These are phyloP conservation scores for Drosophila melanocephala DNA, from an alignment of 2,888 invertebrate genomes.

Conservation along the genomic window DNA sequence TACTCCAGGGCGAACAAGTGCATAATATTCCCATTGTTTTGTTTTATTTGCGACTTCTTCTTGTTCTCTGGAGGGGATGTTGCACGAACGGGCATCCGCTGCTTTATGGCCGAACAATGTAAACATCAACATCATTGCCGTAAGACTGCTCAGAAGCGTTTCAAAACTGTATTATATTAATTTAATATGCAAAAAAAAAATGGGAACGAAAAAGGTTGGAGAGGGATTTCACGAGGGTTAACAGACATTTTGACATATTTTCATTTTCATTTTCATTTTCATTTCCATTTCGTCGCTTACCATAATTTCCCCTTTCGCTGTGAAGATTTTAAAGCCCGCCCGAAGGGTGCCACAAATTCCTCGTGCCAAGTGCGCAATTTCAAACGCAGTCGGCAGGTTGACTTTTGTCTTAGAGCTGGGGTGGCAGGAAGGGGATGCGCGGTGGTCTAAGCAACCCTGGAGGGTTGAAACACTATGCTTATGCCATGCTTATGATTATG, in stretches of 20 bases:
- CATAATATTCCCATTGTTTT: constrained; percentile 85
- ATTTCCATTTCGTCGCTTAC: constrained; percentile 50
- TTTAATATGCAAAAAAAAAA: constrained; percentile 77
- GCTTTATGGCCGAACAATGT: constrained; percentile 65
- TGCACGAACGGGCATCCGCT: constrained; percentile 14
- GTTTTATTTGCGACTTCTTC: constrained; percentile 55
- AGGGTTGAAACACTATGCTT: constrained; percentile 53
- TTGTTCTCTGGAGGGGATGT: constrained; percentile 42
- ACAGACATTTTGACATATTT: constrained; percentile 78
- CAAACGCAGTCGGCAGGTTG: constrained; percentile 82
- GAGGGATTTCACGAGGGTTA: constrained; percentile 57
- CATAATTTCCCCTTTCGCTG: constrained; percentile 68
- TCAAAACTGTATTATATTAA: constrained; percentile 85
- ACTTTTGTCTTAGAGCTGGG: constrained; percentile 55
- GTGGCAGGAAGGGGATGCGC: neutral
- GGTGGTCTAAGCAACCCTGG: constrained; percentile 12
- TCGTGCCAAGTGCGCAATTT: constrained; percentile 74
- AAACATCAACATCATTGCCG: constrained; percentile 55
- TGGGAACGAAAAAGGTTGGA: constrained; percentile 5
- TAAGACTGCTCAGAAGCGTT: constrained; percentile 59
- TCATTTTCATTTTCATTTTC: constrained; percentile 75
- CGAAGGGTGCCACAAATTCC: constrained; percentile 46
- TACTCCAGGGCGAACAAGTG: constrained; percentile 81
- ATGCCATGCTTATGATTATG: constrained; percentile 82
- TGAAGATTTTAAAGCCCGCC: constrained; percentile 61